These are phyloP conservation scores for Physella acuta DNA, from an alignment of 1,140 invertebrate species.

Conservation along the genomic window DNA sequence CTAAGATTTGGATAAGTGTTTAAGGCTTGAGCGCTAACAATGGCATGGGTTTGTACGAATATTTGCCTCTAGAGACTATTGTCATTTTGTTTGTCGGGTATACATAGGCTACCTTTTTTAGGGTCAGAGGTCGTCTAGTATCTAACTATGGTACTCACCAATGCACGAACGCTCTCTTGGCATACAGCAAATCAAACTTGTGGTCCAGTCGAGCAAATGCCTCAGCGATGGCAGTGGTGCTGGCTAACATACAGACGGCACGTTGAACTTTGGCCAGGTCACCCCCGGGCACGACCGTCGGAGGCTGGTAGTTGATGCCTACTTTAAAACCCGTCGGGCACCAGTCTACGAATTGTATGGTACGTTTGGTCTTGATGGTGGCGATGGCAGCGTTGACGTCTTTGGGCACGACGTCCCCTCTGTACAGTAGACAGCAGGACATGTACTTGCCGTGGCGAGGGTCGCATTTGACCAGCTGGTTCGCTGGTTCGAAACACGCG, in stretches of 20 bases:
- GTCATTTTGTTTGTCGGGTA: too few relatives aligned
- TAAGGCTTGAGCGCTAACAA: too few relatives aligned
- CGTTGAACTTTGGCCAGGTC: constrained; percentile 62
- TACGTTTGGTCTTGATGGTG: constrained; percentile 4
- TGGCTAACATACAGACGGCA: constrained; percentile 59
- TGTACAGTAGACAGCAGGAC: background rate
- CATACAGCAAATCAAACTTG: constrained; percentile 65
- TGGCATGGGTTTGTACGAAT: too few relatives aligned
- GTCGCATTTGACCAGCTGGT: constrained; percentile 74
- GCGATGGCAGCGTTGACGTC: constrained; percentile 68
- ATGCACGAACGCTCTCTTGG: constrained; percentile 46
- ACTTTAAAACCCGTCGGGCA: constrained; percentile 67
- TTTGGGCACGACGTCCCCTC: background rate
- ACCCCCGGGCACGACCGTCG: constrained; percentile 74
- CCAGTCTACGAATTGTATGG: constrained; percentile 67
- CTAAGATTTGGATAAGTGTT: too few relatives aligned
- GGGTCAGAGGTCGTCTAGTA: too few relatives aligned
- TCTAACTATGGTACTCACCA: too few relatives aligned
- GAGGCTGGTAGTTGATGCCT: constrained; percentile 59
- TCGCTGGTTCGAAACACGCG: constrained; percentile 81
- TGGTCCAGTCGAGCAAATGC: constrained; percentile 71
- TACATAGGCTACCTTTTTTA: too few relatives aligned
- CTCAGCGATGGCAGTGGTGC: constrained; percentile 78
- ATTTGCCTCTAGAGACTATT: too few relatives aligned
- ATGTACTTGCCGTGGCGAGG: constrained; percentile 77